Evolutionary conservation across 92 coral and sea anemone genomes (phyloP).

Genomic region (Micromussa lordhowensis): DNA sequence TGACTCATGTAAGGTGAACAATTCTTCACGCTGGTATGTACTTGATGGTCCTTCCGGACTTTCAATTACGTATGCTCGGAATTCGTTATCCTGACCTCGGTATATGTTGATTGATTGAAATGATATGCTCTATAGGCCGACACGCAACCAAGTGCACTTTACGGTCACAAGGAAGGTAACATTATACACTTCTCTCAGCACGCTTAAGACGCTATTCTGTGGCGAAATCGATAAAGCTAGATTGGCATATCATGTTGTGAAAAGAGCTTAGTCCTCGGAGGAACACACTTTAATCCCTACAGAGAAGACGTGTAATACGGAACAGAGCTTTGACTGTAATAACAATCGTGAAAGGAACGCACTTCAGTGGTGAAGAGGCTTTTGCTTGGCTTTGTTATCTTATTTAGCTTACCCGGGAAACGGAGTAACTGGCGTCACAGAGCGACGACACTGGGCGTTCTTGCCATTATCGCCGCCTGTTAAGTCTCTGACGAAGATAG

Average conservation of each 20-base stretch:
- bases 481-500: background rate
- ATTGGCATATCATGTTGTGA: constrained; percentile 21
- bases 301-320: background rate
- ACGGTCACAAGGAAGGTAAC: background rate
- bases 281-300: constrained; percentile 20
- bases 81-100: constrained; percentile 2
- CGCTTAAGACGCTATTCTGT: constrained; percentile 13
- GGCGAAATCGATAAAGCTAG: constrained; percentile 15
- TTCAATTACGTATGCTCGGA: background rate
- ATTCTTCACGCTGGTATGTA: background rate
- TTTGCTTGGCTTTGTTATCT: background rate
- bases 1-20: background rate
- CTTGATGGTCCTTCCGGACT: constrained; percentile 26
- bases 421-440: background rate
- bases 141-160: constrained; percentile 3
- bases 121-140: background rate
- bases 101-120: constrained; percentile 9
- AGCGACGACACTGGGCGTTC: constrained; percentile 1
- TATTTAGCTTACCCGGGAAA: background rate
- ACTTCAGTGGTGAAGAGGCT: background rate
- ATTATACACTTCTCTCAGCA: constrained; percentile 7
- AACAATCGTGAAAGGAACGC: background rate
- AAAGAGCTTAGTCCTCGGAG: background rate
- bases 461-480: background rate
- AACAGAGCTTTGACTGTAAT: constrained; percentile 7